Conservation (phyloP, 2,797 vertebrate genomes). For the Spatula clypeata region DNA sequence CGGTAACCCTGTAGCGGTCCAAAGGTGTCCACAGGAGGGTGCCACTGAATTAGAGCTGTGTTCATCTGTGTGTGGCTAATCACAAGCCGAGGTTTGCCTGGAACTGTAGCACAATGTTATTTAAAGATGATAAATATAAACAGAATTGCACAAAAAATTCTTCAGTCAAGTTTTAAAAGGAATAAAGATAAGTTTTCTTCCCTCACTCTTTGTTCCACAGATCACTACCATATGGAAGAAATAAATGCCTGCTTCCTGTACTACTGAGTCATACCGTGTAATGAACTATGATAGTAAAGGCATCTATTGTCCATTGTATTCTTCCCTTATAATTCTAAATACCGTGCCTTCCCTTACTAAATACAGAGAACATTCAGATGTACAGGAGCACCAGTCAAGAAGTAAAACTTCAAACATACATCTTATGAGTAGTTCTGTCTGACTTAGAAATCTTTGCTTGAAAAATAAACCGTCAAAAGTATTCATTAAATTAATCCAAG, state of each 20-base stretch:
- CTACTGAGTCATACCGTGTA: not conserved
- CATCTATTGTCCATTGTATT: not conserved
- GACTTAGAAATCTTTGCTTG: conserved; percentile 8
- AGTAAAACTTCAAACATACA: conserved; percentile 3
- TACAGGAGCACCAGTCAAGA: not conserved
- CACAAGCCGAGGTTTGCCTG: conserved; percentile 96
- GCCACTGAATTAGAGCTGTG: conserved; percentile 98
- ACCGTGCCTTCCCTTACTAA: not conserved
- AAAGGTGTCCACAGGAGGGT: conserved; percentile 93
- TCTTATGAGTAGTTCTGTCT: conserved; percentile 10
- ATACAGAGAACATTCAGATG: not conserved
- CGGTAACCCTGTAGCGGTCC: conserved; percentile 95
- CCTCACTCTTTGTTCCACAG: not conserved
- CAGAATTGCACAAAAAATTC: not conserved
- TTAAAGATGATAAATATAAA: conserved; percentile 56
- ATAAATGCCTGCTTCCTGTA: not conserved
- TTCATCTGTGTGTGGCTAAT: conserved; percentile 99
- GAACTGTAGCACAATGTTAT: conserved; percentile 88
- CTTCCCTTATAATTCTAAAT: not conserved
- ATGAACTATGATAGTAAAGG: not conserved
- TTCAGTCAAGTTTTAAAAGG: conserved; percentile 14
- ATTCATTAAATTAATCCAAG: conserved; percentile 8
- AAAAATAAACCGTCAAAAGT: not conserved
- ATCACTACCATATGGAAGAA: not conserved
- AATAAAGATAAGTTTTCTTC: not conserved